These are phyloP conservation scores for Sitodiplosis mosellana DNA, from an alignment of 1,140 invertebrate species.

Conservation along the genomic window DNA sequence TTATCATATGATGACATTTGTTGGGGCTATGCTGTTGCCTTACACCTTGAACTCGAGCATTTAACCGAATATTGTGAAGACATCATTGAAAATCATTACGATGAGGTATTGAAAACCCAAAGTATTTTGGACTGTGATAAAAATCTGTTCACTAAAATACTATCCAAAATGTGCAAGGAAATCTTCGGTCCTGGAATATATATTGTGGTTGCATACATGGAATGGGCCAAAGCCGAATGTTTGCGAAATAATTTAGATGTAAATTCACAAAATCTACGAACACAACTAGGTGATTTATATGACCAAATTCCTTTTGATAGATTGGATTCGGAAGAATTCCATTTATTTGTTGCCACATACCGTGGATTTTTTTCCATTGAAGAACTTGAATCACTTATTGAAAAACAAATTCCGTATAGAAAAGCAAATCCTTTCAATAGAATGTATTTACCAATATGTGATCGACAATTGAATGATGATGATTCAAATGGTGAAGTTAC, in stretches of 20 bases:
- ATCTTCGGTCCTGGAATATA: not conserved
- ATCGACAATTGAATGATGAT: no score
- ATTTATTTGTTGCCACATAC: not conserved
- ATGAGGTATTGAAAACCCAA: not conserved
- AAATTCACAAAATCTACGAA: not conserved
- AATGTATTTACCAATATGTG: no score
- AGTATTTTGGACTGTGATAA: not conserved
- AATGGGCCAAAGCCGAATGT: not conserved
- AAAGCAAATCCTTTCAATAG: no score
- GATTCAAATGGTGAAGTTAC: no score
- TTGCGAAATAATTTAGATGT: not conserved
- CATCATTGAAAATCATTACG: not conserved
- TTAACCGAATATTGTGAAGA: not conserved
- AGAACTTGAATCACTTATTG: not conserved
- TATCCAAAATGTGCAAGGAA: not conserved
- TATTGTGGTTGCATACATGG: not conserved
- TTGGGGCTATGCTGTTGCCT: not conserved
- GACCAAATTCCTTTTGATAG: not conserved
- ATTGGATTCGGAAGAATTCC: not conserved
- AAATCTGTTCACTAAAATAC: not conserved
- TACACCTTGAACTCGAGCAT: not conserved
- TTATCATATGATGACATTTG: not conserved
- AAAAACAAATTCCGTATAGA: no score
- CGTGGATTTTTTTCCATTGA: not conserved
- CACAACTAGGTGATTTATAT: not conserved